Percentiles rank a stretch among this genome's conserved stretches.
These are phyloP conservation scores for Brachionus rotundiformis DNA, from an alignment of 1,140 invertebrate genomes.

Conservation along the genomic window DNA sequence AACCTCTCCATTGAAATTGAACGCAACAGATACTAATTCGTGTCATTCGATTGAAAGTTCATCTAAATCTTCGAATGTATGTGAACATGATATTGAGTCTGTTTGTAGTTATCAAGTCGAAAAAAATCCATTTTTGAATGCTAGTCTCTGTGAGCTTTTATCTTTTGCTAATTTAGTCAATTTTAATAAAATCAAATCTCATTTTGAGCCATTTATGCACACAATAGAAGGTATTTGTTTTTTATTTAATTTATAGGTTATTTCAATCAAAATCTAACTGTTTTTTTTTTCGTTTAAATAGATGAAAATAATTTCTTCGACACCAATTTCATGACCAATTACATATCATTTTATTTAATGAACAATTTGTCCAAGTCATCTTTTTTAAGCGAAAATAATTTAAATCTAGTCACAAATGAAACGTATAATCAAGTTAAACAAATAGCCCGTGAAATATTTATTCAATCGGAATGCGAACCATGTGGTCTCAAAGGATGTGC, in stretches of 20 bases:
- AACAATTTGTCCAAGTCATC: background rate
- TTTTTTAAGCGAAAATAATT: constrained; percentile 1
- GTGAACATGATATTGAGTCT: background rate
- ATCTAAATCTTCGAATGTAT: background rate
- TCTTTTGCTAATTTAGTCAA: background rate
- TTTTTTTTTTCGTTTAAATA: background rate
- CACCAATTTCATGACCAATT: constrained; percentile 20
- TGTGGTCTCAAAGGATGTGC: constrained; percentile 30
- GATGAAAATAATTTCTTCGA: constrained; percentile 38
- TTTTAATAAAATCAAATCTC: background rate
- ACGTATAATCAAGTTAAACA: background rate
- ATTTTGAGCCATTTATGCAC: background rate
- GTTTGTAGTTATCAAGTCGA: background rate
- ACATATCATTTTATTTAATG: constrained; percentile 12
- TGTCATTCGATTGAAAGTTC: background rate
- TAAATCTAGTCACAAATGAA: constrained; percentile 12
- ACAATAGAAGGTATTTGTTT: background rate
- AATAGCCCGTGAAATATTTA: constrained; percentile 39
- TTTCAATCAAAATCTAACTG: too few species aligned
- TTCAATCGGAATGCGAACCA: constrained; percentile 30
- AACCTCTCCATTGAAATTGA: background rate
- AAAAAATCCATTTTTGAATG: background rate
- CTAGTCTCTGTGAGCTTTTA: background rate
- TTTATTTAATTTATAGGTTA: background rate
- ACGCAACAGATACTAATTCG: background rate